These are phyloP conservation scores for Harmothoe impar DNA, from an alignment of 2,888 invertebrate species.

Conservation along the genomic window DNA sequence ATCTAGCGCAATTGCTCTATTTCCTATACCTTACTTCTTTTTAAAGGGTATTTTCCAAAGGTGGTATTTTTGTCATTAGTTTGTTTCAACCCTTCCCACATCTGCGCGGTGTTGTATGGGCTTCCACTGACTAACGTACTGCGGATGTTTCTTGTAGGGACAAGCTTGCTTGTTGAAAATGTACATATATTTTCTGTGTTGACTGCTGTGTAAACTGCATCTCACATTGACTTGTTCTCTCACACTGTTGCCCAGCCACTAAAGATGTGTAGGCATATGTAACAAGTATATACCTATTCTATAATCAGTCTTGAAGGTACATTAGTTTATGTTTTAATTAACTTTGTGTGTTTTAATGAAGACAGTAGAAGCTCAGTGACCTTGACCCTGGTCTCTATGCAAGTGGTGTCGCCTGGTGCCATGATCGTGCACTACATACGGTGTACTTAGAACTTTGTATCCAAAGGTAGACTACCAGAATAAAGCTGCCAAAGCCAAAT, in stretches of 20 bases:
- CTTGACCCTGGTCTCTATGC: constrained; percentile 40
- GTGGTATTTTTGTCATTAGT: not conserved
- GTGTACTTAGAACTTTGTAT: constrained; percentile 63
- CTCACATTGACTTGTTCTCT: not conserved
- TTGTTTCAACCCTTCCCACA: not conserved
- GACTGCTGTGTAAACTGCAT: constrained; percentile 2
- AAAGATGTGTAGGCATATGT: no score
- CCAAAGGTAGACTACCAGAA: constrained; percentile 52
- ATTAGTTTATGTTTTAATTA: no score
- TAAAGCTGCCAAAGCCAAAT: constrained; percentile 56
- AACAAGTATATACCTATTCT: no score
- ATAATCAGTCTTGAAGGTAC: no score
- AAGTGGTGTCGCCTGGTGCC: constrained; percentile 56
- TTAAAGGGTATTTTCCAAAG: no score
- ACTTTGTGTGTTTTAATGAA: no score
- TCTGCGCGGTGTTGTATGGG: constrained; percentile 28
- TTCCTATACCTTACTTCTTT: no score
- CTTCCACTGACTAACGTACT: constrained; percentile 38
- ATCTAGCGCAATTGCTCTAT: no score
- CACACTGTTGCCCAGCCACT: no score
- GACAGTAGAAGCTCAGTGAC: not conserved
- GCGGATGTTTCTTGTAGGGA: not conserved
- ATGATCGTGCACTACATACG: not conserved
- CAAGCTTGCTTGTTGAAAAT: constrained; percentile 13
- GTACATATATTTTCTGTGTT: constrained; percentile 18